Evolutionary conservation across 2,113 vertebrate species (phyloP).

Genomic region (Passer domesticus): DNA sequence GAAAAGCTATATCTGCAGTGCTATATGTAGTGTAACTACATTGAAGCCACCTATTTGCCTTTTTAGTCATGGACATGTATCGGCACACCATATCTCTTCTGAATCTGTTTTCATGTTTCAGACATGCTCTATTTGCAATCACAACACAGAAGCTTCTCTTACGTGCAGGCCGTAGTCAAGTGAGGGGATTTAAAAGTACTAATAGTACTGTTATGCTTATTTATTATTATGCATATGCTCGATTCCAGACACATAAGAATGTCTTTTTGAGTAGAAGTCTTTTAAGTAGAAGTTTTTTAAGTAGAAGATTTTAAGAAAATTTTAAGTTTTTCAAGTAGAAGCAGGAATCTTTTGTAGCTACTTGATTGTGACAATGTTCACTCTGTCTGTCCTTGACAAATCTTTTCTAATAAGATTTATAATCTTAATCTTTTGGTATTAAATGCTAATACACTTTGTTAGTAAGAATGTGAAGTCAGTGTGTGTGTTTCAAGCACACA

Average conservation of each 20-base stretch:
- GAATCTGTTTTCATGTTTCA: background rate
- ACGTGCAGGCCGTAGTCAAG: background rate
- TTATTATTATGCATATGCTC: background rate
- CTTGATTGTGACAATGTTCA: background rate
- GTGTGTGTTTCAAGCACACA: background rate
- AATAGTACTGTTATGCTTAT: background rate
- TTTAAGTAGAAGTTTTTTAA: too few species aligned
- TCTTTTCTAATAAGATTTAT: background rate
- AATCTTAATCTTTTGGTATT: background rate
- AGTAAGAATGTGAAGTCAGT: background rate
- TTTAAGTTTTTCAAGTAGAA: too few species aligned
- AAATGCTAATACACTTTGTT: background rate
- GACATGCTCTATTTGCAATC: background rate
- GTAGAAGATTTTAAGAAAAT: too few species aligned
- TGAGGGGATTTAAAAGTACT: background rate
- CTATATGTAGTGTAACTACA: background rate
- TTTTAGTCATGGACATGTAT: background rate
- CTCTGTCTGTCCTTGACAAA: background rate
- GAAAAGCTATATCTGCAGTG: background rate
- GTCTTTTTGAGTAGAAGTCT: background rate
- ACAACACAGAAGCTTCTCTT: background rate
- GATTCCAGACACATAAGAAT: background rate
- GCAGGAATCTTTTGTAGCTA: background rate
- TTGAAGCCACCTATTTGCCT: background rate
- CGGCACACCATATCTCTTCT: rapidly evolving